Evolutionary conservation across 2,113 vertebrate species (phyloP), one percentile per base, ranked within the genome.

Genomic region (Platycercus adscitus): DNA sequence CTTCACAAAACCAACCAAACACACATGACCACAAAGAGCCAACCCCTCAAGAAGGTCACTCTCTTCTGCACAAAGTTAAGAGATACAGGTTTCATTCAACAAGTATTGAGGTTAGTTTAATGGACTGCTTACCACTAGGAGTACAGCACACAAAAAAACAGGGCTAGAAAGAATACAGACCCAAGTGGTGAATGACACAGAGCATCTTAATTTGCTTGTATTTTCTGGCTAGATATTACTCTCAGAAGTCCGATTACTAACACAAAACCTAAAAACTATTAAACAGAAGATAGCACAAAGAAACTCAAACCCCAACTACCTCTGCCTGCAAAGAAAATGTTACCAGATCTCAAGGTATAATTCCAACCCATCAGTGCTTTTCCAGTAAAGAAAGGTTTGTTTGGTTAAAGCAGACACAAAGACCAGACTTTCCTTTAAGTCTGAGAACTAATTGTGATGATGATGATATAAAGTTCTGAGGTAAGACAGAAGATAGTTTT

Each of bases 151-250:
- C 37, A 41, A 43, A 72, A 50, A 50, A 55, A 18, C 1, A 71
- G 13, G 4, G n/a, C 23, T 55, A 49, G n/a, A 66, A 89, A 88
- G 11, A 65, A 81, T 19, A 37, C 16, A 87, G 29, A 60, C 11
- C 33, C 68, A 66, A 44, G 2, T 10, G 7, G 13, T 3, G 0
- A 91, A 81, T 16, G 11, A 61, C 29, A 50, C 0, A 55, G 5
- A 68, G 15, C 68, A 72, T 10, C 76, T 65, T 41, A 35, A 84
- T 26, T 39, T 73, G 25, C 25, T 35, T 77, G 16, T 16, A 17
- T 58, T 81, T 86, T 9, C 52, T 43, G 39, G 64, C 29, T 60
- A 93, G 21, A 69, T 77, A 47, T 47, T 39, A 46, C 25, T 50
- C 53, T 70, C 39, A 31, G 19, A 64, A 86, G 17, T 28, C 39